Conservation (phyloP, 2,797 vertebrate species). For the Chelon labrosus region DNA sequence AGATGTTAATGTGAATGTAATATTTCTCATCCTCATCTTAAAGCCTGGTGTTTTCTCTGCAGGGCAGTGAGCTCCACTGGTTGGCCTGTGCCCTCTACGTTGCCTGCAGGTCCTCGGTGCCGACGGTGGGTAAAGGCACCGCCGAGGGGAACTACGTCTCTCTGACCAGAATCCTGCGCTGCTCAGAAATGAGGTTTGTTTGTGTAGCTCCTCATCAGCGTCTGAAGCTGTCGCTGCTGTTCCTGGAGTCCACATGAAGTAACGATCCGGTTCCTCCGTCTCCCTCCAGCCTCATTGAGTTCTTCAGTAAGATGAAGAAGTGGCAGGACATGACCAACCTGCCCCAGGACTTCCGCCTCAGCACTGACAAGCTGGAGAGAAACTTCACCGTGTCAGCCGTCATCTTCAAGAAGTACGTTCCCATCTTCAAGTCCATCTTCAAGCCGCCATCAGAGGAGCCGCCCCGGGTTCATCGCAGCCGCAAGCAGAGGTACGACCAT, state of each 20-base stretch:
- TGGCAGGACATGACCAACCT: conserved; percentile 97
- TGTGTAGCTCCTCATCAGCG: not conserved
- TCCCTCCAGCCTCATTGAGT: conserved; percentile 90
- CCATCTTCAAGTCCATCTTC: conserved; percentile 95
- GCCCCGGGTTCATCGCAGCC: conserved; percentile 90
- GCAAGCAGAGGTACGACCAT: conserved; percentile 90
- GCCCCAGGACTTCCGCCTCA: conserved; percentile 90
- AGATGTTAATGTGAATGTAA: no score
- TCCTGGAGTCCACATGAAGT: not conserved
- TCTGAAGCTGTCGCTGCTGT: not conserved
- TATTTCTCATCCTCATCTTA: no score
- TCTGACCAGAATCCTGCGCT: conserved; percentile 92
- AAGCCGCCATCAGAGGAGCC: conserved; percentile 91
- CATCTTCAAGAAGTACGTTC: conserved; percentile 96
- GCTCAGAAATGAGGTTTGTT: conserved; percentile 88
- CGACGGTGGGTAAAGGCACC: conserved; percentile 92
- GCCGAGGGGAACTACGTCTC: conserved; percentile 95
- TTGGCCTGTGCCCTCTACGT: conserved; percentile 94
- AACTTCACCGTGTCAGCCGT: conserved; percentile 96
- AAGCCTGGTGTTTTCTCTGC: not conserved
- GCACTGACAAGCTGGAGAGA: conserved; percentile 92
- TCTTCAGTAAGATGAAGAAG: conserved; percentile 97
- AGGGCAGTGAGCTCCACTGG: conserved; percentile 95
- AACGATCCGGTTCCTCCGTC: not conserved
- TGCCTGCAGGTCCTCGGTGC: conserved; percentile 92